A percentile compares a stretch with the other conserved stretches of the same genome.
These are phyloP conservation scores for Melanotaenia parkinsoni DNA, from an alignment of 2,797 vertebrate genomes.

Conservation along the genomic window DNA sequence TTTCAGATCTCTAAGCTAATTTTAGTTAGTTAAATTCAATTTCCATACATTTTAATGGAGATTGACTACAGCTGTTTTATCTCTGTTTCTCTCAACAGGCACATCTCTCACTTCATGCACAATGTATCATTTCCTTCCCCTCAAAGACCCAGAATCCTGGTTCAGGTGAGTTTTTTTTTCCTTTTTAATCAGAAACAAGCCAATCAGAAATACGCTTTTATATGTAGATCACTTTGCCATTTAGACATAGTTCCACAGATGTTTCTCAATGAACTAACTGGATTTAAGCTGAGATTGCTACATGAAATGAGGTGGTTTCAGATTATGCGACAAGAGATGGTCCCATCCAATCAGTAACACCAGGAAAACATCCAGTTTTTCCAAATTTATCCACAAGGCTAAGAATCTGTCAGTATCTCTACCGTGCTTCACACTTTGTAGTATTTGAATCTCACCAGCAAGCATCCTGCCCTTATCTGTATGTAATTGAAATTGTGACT, in stretches of 20 bases:
- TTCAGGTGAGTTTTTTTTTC: slow-evolving; percentile 86
- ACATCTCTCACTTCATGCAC: slow-evolving; percentile 99
- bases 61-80: not conserved
- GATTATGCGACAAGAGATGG: not conserved
- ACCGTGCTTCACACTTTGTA: no score
- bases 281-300: not conserved
- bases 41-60: not conserved
- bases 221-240: not conserved
- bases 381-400: not conserved
- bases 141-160: slow-evolving; percentile 96
- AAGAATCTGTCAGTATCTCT: no score
- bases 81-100: slow-evolving; percentile 80
- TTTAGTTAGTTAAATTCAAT: not conserved
- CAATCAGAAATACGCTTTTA: not conserved
- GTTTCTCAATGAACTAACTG: no score
- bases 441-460: no score
- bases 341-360: not conserved
- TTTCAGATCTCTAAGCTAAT: not conserved
- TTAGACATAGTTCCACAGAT: no score
- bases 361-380: not conserved
- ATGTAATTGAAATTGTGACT: no score
- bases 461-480: no score
- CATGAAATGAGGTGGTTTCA: not conserved
- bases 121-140: slow-evolving; percentile 97
- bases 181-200: not conserved